Conservation (phyloP, 2,888 invertebrate species). For the Harpalus rubripes region DNA sequence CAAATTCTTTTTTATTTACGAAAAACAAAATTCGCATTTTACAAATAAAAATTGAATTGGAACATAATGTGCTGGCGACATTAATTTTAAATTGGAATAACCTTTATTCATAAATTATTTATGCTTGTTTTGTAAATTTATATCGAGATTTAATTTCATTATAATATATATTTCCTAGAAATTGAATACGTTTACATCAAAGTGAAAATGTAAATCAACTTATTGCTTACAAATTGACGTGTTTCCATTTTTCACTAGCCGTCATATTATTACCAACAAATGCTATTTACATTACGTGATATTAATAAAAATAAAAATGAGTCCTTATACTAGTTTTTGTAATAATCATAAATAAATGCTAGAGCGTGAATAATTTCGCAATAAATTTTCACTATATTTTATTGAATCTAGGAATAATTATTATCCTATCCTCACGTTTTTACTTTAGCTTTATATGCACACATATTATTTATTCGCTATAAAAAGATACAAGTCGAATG, state of each 20-base stretch:
- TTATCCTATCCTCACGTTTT: conserved; percentile 30
- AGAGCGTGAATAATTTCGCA: conserved; percentile 17
- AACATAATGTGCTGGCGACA: no score
- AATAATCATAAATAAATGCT: conserved; percentile 41
- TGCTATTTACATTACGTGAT: conserved; percentile 28
- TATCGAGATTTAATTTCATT: neutral
- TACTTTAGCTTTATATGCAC: conserved; percentile 10
- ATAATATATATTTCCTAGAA: neutral
- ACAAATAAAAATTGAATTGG: no score
- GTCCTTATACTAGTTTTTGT: conserved; percentile 33
- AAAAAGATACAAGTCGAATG: conserved; percentile 39
- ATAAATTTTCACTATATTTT: conserved; percentile 24
- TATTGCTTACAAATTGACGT: neutral
- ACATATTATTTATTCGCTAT: conserved; percentile 42
- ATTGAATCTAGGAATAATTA: conserved; percentile 35
- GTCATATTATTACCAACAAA: neutral
- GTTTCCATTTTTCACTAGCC: neutral
- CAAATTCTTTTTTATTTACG: no score
- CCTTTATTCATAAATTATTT: no score
- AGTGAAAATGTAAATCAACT: neutral
- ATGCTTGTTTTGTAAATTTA: neutral
- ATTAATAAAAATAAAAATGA: conserved; percentile 19
- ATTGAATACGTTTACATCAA: neutral
- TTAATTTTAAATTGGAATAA: no score
- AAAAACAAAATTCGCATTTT: no score